phyloP scores from a whole-genome alignment of 1,140 invertebrate species.

The Araneus ventricosus region DNA sequence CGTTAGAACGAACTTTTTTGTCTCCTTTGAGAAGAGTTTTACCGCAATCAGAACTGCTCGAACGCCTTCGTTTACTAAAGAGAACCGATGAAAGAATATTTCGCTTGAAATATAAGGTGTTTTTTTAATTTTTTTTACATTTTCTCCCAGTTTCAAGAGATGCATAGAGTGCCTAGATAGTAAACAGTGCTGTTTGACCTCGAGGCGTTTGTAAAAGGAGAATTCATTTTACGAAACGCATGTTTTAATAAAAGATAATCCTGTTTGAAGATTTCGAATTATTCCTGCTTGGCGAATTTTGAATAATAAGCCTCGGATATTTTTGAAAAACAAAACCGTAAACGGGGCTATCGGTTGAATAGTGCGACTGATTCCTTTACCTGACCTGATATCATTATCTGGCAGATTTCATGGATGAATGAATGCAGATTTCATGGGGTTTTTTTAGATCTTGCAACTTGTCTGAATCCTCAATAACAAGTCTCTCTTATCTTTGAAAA shows the following conservation, averaged over 20 bases:
- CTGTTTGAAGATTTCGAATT: neutral
- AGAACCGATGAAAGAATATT: neutral
- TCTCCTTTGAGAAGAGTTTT: neutral
- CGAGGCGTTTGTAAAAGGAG: neutral
- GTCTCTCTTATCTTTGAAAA: no score
- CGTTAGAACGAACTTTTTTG: slow-evolving; percentile 1
- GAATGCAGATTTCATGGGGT: no score
- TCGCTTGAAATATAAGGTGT: neutral
- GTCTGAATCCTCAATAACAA: no score
- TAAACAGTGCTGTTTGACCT: neutral
- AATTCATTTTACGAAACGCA: neutral
- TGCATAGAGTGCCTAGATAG: neutral
- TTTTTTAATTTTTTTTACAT: neutral
- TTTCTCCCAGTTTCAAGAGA: neutral
- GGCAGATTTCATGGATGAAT: no score
- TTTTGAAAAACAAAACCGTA: neutral
- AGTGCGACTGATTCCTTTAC: neutral
- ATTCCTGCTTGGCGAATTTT: neutral
- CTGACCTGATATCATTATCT: neutral
- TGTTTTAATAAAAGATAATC: no score
- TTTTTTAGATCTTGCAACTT: no score
- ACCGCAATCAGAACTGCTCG: neutral
- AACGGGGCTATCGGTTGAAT: neutral
- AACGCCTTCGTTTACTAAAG: neutral
- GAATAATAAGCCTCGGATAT: neutral